phyloP scores from a whole-genome alignment of 2,113 vertebrate species.

The Pipa parva region DNA sequence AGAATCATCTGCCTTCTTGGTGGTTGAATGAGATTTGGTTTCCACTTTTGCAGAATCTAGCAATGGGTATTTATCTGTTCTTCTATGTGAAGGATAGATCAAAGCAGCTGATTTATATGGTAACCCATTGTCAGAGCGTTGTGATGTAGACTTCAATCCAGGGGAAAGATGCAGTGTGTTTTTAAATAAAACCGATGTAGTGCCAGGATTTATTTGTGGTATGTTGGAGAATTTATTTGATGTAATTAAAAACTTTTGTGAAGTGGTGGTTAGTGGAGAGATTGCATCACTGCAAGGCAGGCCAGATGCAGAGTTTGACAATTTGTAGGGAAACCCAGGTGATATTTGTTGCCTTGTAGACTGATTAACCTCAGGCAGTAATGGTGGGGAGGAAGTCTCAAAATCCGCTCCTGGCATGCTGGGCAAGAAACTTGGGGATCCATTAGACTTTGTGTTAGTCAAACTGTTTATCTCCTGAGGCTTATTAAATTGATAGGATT shows the following conservation, averaged over 20 bases:
- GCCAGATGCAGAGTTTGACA: neutral
- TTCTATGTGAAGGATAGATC: neutral
- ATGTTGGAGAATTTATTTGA: neutral
- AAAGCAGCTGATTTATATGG: neutral
- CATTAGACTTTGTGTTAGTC: neutral
- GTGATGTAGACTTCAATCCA: neutral
- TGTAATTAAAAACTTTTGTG: neutral
- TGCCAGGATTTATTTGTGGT: neutral
- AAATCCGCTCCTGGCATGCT: neutral
- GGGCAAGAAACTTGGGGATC: neutral
- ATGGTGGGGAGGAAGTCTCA: neutral
- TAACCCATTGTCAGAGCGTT: neutral
- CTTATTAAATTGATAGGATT: too few species aligned
- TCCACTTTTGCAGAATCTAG: neutral
- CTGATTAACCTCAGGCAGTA: neutral
- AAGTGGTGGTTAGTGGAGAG: too few species aligned
- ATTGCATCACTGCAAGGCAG: too few species aligned
- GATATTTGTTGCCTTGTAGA: neutral
- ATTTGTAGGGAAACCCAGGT: neutral
- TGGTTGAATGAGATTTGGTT: neutral
- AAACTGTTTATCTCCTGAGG: too few species aligned
- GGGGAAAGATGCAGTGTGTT: neutral
- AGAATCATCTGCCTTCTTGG: neutral
- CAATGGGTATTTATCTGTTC: neutral
- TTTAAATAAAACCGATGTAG: too few species aligned